These are phyloP conservation scores for Eupeodes luniger DNA, from an alignment of 2,888 invertebrate species.

Conservation along the genomic window DNA sequence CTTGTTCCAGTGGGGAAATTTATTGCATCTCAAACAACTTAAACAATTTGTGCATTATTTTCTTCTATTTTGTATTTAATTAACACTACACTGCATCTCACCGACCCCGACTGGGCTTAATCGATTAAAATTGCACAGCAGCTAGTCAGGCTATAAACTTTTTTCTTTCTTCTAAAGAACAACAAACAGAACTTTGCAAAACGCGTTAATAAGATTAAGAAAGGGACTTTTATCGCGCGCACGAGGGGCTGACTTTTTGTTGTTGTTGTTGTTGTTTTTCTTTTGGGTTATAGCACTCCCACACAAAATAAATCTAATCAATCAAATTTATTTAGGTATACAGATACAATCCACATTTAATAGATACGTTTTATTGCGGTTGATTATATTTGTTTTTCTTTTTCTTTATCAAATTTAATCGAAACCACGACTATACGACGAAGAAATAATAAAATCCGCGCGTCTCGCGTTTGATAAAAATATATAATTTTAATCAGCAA, in stretches of 20 bases:
- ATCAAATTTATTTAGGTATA: constrained; percentile 14
- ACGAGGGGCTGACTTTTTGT: constrained; percentile 1
- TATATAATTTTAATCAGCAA: constrained; percentile 57
- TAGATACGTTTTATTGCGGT: background rate
- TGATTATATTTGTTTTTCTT: too few species aligned
- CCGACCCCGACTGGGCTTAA: constrained; percentile 62
- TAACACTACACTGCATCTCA: constrained; percentile 45
- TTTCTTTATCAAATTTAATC: constrained; percentile 44
- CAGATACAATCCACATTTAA: background rate
- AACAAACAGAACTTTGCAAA: constrained; percentile 22
- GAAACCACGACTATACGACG: background rate
- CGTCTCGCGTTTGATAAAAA: constrained; percentile 40
- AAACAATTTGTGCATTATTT: constrained; percentile 33
- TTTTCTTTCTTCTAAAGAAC: background rate
- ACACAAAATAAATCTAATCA: constrained; percentile 32
- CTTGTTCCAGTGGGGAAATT: background rate
- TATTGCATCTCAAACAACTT: background rate
- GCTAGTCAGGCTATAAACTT: background rate
- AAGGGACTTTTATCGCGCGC: constrained; percentile 46
- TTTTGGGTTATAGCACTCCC: background rate
- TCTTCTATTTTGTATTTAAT: constrained; percentile 10
- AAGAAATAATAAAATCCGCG: constrained; percentile 37
- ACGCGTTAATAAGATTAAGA: constrained; percentile 36
- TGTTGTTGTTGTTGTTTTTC: background rate
- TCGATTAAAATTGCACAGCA: constrained; percentile 64